These are phyloP conservation scores for Malurus elegans DNA, from an alignment of 2,113 vertebrate genomes.

Conservation along the genomic window DNA sequence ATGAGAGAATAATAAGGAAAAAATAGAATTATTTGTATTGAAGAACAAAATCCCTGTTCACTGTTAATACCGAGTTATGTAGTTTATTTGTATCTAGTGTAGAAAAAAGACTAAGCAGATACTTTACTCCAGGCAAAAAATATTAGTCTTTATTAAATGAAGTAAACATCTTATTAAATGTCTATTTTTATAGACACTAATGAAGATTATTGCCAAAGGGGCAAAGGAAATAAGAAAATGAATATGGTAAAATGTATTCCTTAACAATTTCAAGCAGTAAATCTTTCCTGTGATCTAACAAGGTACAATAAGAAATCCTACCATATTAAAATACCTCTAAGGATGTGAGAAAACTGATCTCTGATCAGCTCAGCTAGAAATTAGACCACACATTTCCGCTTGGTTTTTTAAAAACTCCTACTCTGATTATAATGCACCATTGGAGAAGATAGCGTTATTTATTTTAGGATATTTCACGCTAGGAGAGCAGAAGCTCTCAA, in stretches of 20 bases:
- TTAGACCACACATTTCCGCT: not conserved
- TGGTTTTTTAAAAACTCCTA: constrained; percentile 30
- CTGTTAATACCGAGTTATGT: not conserved
- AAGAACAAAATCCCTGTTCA: not conserved
- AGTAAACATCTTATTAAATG: constrained; percentile 36
- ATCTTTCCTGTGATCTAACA: constrained; percentile 6
- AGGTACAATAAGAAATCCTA: constrained; percentile 1
- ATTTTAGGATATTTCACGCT: constrained; percentile 32
- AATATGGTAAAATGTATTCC: not conserved
- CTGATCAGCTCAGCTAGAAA: constrained; percentile 14
- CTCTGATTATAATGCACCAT: constrained; percentile 9
- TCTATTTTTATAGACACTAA: constrained; percentile 19
- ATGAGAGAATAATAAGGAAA: not conserved
- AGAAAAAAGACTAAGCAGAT: not conserved
- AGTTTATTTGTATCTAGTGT: not conserved
- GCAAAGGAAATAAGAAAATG: constrained; percentile 1
- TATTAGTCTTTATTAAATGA: constrained; percentile 24
- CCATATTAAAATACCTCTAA: not conserved
- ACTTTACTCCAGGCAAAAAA: constrained; percentile 33
- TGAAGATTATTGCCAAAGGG: constrained; percentile 10
- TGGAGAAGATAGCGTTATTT: not conserved
- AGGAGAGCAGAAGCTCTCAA: not conserved
- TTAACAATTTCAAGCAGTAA: not conserved
- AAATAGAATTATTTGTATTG: not conserved
- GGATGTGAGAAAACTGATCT: constrained; percentile 12